A percentile compares a stretch with the other conserved stretches of the same genome.
Conservation (phyloP, 2,888 invertebrate genomes). For the Plutella xylostella region DNA sequence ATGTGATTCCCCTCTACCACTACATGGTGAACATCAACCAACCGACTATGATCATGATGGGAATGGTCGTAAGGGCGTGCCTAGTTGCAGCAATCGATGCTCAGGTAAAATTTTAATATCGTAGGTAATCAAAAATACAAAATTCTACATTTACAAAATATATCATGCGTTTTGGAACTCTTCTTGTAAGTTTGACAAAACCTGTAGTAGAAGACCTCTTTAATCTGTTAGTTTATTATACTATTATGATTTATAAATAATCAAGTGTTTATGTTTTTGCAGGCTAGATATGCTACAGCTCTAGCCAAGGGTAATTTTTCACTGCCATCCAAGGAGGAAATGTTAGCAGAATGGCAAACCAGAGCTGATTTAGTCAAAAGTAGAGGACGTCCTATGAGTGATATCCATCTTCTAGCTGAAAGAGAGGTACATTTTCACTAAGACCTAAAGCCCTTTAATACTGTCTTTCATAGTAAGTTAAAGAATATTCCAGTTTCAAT, state of each 20-base stretch:
- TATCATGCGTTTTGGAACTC: no score
- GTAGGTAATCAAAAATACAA: not conserved
- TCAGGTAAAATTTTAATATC: constrained; percentile 33
- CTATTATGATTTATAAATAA: not conserved
- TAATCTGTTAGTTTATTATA: not conserved
- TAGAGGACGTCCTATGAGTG: constrained; percentile 34
- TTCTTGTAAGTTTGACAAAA: no score
- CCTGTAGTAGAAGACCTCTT: not conserved
- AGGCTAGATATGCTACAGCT: constrained; percentile 52
- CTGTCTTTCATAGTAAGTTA: not conserved
- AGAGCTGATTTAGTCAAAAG: constrained; percentile 31
- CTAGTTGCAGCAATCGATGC: constrained; percentile 60
- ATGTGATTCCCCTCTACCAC: constrained; percentile 77
- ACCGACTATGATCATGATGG: constrained; percentile 81
- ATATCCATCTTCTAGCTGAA: constrained; percentile 45
- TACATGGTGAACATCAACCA: constrained; percentile 81
- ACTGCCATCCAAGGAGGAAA: constrained; percentile 40
- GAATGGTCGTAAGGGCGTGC: constrained; percentile 75
- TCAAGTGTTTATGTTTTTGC: constrained; percentile 14
- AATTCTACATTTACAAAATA: not conserved
- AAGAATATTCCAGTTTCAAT: no score
- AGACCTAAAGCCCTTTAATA: not conserved
- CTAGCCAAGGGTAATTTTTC: constrained; percentile 49
- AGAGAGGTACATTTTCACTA: constrained; percentile 36
- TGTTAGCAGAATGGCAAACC: constrained; percentile 50